Base-by-base conservation (phyloP, 1,140 invertebrate genomes). In the Drosophila lini region DNA sequence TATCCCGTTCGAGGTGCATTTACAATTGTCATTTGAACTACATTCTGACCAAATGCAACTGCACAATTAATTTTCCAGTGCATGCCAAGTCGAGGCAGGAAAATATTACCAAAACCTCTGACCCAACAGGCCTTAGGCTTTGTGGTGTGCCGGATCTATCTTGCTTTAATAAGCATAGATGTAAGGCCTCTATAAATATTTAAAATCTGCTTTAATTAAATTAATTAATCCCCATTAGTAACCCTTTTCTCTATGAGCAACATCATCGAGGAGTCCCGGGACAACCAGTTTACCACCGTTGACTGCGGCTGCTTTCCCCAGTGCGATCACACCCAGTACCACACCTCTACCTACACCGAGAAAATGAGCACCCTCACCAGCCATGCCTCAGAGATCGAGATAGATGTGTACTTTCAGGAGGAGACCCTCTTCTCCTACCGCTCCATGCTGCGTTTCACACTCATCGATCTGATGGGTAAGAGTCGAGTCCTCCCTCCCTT, bases 351-450 rank as follows among this genome's bases (percentile, higher is more conserved):
- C 0, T 83, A 81, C 40, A 90, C 88, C 6, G 88, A 90, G 28
- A 52, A 45, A n/a, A 13, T 76, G 15, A 36, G 47, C 45, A 19
- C 19, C 10, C 1, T 9, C 32, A 36, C 38, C 11, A 57, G 19
- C 28, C 50, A 31, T 3, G 36, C n/a, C 19, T 16, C 45, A 15
- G 25, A 45, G 5, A 40, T 85, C 13, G 88, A 90, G 16, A 42
- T 90, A 31, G 82, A 91, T 36, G 69, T 90, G 5, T 82, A 81
- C 48, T 90, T 83, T 41, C 88, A 91, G 50, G 80, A 90, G 48
- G 82, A 88, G 48, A 90, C 82, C 9, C 53, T 90, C 3, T 91
- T 90, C 47, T 83, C 86, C 13, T 90, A 90, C 61, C 74, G 80
- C 25, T 90, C 86, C 10, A 75, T 78, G 32, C 61, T 90, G 42